Evolutionary conservation across 2,888 invertebrate genomes (phyloP), one percentile per base, ranked within the genome.

Genomic region (Lasioglossum pauxillum): DNA sequence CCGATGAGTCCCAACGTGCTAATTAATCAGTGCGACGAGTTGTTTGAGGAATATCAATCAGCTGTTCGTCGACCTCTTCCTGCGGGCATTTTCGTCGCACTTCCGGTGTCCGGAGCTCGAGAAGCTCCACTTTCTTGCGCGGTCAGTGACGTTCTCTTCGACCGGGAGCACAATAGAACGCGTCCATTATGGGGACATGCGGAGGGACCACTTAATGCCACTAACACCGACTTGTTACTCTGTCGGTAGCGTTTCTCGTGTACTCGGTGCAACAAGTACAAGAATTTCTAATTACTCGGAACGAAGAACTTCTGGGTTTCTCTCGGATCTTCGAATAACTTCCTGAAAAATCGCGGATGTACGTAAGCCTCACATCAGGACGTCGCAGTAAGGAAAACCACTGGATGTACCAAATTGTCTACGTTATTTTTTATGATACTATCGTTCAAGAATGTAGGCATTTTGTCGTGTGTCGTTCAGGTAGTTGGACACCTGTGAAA

Each of bases 121-220:
- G 75, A 85, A 86, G 84, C 75, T 86, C 86, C 35, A 86, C 86
- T 86, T 86, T 86, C 84, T 46, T 77, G 53, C 44, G 19, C 84
- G 64, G 78, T 53, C 80, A 80, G n/a, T 44, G 75, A 83, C 84
- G 77, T 14, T 8, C 38, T 35, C 46, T 69, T 75, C 35, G 35
- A 19, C 49, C 35, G 76, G 23, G 74, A 23, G 23, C n/a, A 31
- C 67, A 53, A 83, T 78, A 16, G 60, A 35, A 60, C 77, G 27
- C 46, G 19, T 35, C 35, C 44, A 71, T 83, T 67, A 78, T 10
- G 27, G 44, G 78, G 41, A 71, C 71, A 77, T 46, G 31, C 44
- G 31, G 44, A 46, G 41, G 31, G 27, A 64, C 76, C 60, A 27
- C 44, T 60, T 35, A 27, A 46, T 44, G 72, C 3, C 44, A 44